Evolutionary conservation across 2,113 vertebrate species (phyloP).

Genomic region (Rana temporaria): DNA sequence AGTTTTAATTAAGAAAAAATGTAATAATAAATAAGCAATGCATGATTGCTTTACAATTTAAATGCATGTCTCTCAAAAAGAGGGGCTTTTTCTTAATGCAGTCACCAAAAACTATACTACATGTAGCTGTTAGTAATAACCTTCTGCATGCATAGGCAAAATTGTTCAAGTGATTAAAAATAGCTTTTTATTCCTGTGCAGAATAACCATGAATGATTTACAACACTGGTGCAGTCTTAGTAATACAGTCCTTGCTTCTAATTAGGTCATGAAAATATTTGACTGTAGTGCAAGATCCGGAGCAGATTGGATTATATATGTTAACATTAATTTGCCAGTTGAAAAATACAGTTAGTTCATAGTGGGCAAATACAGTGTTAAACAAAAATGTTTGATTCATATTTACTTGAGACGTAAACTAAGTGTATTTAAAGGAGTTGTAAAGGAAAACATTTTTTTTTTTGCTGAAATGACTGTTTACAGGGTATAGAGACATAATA

Average conservation of each 20-base stretch:
- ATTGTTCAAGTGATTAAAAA: constrained; percentile 48
- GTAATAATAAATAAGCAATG: too few relatives aligned
- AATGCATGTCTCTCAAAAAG: background rate
- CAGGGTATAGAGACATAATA: too few relatives aligned
- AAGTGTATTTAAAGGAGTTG: constrained; percentile 11
- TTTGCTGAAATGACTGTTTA: too few relatives aligned
- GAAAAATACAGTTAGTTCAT: background rate
- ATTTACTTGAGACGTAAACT: background rate
- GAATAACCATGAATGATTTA: constrained; percentile 55
- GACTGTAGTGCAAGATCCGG: constrained; percentile 27
- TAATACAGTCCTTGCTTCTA: constrained; percentile 41
- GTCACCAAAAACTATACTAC: constrained; percentile 9
- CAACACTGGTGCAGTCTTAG: constrained; percentile 44
- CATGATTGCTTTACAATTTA: background rate
- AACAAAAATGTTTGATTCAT: background rate
- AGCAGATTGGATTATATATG: constrained; percentile 37
- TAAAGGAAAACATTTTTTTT: too few relatives aligned
- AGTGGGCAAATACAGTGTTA: background rate
- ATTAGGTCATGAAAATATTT: constrained; percentile 44
- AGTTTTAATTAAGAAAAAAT: too few relatives aligned
- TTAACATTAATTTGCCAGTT: constrained; percentile 26
- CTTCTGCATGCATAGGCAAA: constrained; percentile 50
- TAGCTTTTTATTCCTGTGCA: constrained; percentile 50
- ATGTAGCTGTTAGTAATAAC: constrained; percentile 23
- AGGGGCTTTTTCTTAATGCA: background rate